Conservation (phyloP, 2,888 invertebrate genomes). For the Chironomus riparius region DNA sequence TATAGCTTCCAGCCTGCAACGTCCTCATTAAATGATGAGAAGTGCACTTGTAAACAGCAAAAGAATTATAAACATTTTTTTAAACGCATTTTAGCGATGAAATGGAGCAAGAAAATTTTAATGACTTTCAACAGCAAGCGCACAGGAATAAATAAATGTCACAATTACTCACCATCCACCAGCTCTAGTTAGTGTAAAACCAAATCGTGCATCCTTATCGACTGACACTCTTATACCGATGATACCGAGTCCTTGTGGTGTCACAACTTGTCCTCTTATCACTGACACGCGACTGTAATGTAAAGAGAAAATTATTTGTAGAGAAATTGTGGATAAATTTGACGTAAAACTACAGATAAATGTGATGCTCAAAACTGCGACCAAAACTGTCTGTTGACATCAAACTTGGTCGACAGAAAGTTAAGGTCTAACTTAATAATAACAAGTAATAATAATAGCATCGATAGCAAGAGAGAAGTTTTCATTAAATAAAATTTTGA, state of each 20-base stretch:
- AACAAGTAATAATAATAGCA: background rate
- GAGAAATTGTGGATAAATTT: too few relatives aligned
- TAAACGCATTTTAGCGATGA: background rate
- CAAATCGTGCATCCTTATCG: conserved; percentile 86
- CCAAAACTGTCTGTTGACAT: too few relatives aligned
- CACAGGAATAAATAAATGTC: background rate
- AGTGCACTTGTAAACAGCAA: background rate
- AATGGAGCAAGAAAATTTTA: conserved; percentile 5
- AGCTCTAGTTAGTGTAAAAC: conserved; percentile 87
- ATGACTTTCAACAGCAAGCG: background rate
- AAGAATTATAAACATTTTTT: background rate
- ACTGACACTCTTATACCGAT: conserved; percentile 96
- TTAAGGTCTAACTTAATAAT: too few relatives aligned
- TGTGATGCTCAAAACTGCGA: too few relatives aligned
- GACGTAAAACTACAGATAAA: too few relatives aligned
- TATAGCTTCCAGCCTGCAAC: background rate
- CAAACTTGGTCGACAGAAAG: too few relatives aligned
- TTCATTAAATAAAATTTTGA: background rate
- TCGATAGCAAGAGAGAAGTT: background rate
- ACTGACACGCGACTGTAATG: conserved; percentile 90
- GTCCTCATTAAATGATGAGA: conserved; percentile 4
- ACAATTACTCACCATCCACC: conserved; percentile 79
- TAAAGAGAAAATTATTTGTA: too few relatives aligned
- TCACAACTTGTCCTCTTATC: conserved; percentile 94
- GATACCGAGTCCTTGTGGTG: conserved; percentile 89